Evolutionary conservation across 2,113 vertebrate genomes (phyloP).

Genomic region (Lagopus muta): DNA sequence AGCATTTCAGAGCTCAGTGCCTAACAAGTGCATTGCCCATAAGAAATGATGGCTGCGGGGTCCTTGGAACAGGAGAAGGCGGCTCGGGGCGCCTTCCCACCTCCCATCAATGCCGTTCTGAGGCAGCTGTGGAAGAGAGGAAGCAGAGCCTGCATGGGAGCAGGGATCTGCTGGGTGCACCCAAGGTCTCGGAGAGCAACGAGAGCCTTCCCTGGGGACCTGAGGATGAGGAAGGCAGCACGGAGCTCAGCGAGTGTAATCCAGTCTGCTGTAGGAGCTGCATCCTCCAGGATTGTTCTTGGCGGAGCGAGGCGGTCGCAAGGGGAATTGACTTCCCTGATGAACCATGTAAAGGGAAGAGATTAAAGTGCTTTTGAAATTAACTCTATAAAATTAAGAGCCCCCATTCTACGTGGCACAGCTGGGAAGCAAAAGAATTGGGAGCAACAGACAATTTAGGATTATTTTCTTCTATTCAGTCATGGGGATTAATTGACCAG

Average conservation of each 20-base stretch:
- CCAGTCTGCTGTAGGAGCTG: not conserved
- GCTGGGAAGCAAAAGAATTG: not conserved
- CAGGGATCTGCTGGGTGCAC: not conserved
- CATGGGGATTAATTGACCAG: not conserved
- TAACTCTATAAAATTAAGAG: not conserved
- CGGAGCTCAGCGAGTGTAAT: not conserved
- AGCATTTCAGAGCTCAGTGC: fast-evolving
- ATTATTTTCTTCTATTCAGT: not conserved
- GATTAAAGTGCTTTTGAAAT: not conserved
- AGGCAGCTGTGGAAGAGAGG: not conserved
- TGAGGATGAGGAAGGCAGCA: not conserved
- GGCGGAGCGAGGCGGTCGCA: not conserved
- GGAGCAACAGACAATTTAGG: not conserved
- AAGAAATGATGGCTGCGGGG: fast-evolving
- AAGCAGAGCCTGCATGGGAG: not conserved
- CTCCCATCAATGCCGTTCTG: fast-evolving
- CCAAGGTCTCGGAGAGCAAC: not conserved
- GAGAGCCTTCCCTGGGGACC: not conserved
- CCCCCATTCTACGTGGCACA: not conserved
- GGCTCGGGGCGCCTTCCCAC: not conserved
- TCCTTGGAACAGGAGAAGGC: not conserved
- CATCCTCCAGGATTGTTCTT: not conserved
- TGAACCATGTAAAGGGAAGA: not conserved
- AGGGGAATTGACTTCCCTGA: not conserved
- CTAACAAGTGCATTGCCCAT: fast-evolving